Base-by-base conservation (phyloP, 2,888 invertebrate genomes). In the Loripinus fragilis region DNA sequence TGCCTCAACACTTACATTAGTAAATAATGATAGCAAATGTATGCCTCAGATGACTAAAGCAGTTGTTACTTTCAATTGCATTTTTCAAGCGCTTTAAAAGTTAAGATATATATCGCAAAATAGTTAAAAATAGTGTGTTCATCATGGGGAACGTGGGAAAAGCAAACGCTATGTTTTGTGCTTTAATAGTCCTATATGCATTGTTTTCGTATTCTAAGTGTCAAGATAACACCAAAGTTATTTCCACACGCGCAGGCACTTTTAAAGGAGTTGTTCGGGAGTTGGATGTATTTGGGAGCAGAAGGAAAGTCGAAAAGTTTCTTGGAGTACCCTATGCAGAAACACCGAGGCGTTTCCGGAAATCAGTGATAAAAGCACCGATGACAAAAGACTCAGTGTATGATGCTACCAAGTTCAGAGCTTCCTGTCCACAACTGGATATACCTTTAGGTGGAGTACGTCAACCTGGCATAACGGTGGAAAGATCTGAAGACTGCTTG, bases 401-500 rank as follows among this genome's bases (percentile, higher is more conserved):
- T 42, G 67, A 67, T 67, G 67, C 67, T 3, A 67, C 67, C n/a
- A 41, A 8, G n/a, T 67, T 15, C 42, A 45, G 42, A 25, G 12
- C 42, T 41, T n/a, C 67, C 20, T 67, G 67, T 45, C n/a, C 28
- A 2, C 42, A 42, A 15, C 67, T 67, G 25, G 25, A 41, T 3
- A 30, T 67, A 25, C 67, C 67, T 30, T 12, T 3, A 1, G 41
- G 25, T 15, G 41, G 41, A 10, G 23, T 38, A 17, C 23, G 67
- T 3, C 38, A n/a, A 67, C 67, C 67, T 30, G 45, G 28, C 2
- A 28, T 41, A 8, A n/a, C 42, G 1, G 41, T 67, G 23, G 28
- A 67, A 28, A 25, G 20, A 28, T 67, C 97, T 42, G 98, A 99
- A 94, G 98, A 99, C 94, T 99, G 99, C 92, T 95, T 99, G 8